phyloP scores from a whole-genome alignment of 2,113 vertebrate species.

The Theropithecus gelada region DNA sequence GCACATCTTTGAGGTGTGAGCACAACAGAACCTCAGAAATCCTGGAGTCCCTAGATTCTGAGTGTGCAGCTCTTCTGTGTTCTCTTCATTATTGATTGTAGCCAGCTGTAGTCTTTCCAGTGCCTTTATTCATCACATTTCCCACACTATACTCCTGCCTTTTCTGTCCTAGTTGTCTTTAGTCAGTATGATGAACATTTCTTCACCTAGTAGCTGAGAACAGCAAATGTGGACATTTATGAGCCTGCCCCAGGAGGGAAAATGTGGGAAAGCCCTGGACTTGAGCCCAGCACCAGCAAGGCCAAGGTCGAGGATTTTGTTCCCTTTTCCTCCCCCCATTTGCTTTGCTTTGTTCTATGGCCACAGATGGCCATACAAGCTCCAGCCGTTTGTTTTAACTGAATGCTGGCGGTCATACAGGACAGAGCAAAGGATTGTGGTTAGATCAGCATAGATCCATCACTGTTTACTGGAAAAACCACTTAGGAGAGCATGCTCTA shows the following conservation, averaged over 20 bases:
- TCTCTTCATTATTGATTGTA: neutral
- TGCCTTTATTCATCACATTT: neutral
- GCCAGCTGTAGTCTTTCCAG: neutral
- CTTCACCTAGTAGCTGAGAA: slow-evolving; percentile 20
- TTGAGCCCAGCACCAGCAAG: slow-evolving; percentile 37
- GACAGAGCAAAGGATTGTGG: slow-evolving; percentile 68
- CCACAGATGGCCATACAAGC: slow-evolving; percentile 65
- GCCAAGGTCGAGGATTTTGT: slow-evolving; percentile 49
- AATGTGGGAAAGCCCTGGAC: slow-evolving; percentile 41
- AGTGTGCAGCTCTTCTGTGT: neutral
- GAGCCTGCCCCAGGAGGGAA: neutral
- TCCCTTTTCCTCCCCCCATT: neutral
- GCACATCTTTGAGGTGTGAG: neutral
- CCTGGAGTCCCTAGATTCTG: neutral
- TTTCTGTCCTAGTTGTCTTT: neutral
- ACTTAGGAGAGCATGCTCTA: slow-evolving; percentile 51
- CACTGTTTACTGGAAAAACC: slow-evolving; percentile 66
- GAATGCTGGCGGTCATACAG: slow-evolving; percentile 52
- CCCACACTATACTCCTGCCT: neutral
- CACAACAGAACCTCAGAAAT: neutral
- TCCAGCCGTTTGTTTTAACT: slow-evolving; percentile 65
- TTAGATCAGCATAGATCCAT: slow-evolving; percentile 60
- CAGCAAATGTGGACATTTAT: slow-evolving; percentile 43
- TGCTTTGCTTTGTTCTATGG: slow-evolving; percentile 61
- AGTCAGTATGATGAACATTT: neutral